These are phyloP conservation scores for Psittacus erithacus DNA, from an alignment of 2,113 vertebrate species.

Conservation along the genomic window DNA sequence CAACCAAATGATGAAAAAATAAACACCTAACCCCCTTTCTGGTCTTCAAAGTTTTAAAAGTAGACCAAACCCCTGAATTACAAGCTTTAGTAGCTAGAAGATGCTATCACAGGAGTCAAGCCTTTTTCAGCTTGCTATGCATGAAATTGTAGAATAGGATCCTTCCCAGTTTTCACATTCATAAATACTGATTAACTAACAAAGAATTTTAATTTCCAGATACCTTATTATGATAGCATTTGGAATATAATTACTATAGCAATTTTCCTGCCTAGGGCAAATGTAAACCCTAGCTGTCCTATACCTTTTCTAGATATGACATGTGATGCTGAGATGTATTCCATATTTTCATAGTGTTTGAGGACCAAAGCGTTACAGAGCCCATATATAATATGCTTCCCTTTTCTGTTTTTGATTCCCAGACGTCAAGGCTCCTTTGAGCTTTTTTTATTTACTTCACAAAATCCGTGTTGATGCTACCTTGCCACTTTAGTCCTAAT, in stretches of 20 bases:
- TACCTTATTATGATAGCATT: constrained; percentile 60
- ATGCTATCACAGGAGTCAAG: background rate
- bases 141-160: constrained; percentile 25
- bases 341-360: constrained; percentile 52
- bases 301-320: constrained; percentile 49
- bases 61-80: background rate
- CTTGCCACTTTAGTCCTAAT: background rate
- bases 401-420: constrained; percentile 7
- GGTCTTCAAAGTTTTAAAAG: background rate
- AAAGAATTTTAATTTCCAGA: constrained; percentile 62
- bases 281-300: constrained; percentile 39
- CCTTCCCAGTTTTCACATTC: constrained; percentile 39
- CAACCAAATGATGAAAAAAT: background rate
- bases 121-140: background rate
- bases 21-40: background rate
- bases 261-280: constrained; percentile 50
- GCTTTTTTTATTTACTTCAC: background rate
- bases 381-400: background rate
- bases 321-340: constrained; percentile 36
- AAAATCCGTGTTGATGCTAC: background rate
- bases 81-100: background rate
- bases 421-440: background rate
- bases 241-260: constrained; percentile 61
- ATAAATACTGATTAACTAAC: constrained; percentile 61
- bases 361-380: background rate